Percentiles rank a stretch among this genome's conserved stretches.
Conservation (phyloP, 2,888 invertebrate genomes). For the Apodemia zela region DNA sequence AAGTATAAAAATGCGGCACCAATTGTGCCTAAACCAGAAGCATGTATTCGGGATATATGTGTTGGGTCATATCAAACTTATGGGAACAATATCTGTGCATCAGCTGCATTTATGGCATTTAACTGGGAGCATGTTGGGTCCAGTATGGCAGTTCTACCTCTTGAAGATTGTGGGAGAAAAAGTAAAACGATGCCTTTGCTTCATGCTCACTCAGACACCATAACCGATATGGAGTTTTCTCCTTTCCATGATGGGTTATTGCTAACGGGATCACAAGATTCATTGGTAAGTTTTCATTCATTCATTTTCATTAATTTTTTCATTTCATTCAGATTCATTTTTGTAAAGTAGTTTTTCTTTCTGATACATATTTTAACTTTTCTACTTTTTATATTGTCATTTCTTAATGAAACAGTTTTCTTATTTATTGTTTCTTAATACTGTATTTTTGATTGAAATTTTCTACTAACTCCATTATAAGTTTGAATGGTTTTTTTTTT, state of each 20-base stretch:
- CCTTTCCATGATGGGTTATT: slow-evolving; percentile 96
- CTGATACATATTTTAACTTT: too few relatives aligned
- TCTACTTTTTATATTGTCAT: too few relatives aligned
- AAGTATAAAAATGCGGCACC: slow-evolving; percentile 99
- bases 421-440: too few relatives aligned
- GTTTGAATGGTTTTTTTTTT: too few relatives aligned
- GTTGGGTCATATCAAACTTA: slow-evolving; percentile 96
- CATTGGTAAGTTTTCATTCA: slow-evolving; percentile 83
- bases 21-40: slow-evolving; percentile 96
- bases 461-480: too few relatives aligned
- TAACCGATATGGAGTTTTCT: slow-evolving; percentile 97
- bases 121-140: slow-evolving; percentile 96
- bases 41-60: slow-evolving; percentile 92
- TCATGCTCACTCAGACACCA: slow-evolving; percentile 93
- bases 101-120: slow-evolving; percentile 96
- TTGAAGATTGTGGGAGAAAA: slow-evolving; percentile 93
- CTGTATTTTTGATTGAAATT: too few relatives aligned
- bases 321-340: too few relatives aligned
- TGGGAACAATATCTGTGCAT: slow-evolving; percentile 96
- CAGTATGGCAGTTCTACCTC: slow-evolving; percentile 92
- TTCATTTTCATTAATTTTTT: too few relatives aligned
- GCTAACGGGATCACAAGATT: slow-evolving; percentile 94
- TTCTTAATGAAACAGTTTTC: too few relatives aligned
- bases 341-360: too few relatives aligned
- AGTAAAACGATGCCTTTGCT: slow-evolving; percentile 93